Evolutionary conservation across 1,140 invertebrate species (phyloP), one percentile per base, ranked within the genome.

Genomic region (Parapsyche elsis): DNA sequence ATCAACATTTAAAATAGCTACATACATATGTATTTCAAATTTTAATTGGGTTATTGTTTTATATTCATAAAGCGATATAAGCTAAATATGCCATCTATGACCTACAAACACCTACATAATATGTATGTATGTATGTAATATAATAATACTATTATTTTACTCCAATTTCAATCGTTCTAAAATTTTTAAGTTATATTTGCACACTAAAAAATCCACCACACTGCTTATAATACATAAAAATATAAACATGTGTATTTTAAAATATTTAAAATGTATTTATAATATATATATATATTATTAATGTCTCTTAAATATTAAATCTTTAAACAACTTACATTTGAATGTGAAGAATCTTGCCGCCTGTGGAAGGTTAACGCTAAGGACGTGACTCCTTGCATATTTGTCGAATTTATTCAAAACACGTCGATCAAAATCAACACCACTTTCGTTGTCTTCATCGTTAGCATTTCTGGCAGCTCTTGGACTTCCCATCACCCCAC

Each of bases 311-410:
- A 57, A 21, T 67, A 67, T 14, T 44, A 38, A 30, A n/a, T 38
- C 10, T 7, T 23, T 79, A 5, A 23, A 61, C 82, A 84, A 88
- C 87, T 88, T 86, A 89, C 91, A 90, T 88, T 89, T 85, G 71
- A 92, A 88, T 71, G 85, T 85, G 16, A 88, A 85, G 14, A 92
- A 87, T 76, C 90, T 87, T 1, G 91, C 91, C 38, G 91, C 90
- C 83, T 92, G 88, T 5, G 89, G 89, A 45, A 91, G 76, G 82
- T 90, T 91, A 5, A 91, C 89, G 5, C 88, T 88, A 5, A 91
- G 30, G 16, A 90, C 87, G 83, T 91, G 90, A 24, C 86, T 90
- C 53, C 89, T 84, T 0, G 89, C 83, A 80, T 88, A 89, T 61
- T 86, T 85, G 76, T 87, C 87, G 21, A 89, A 84, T 70, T 88